Base-by-base conservation (phyloP, 2,888 invertebrate genomes). In the Cephalotes varians region DNA sequence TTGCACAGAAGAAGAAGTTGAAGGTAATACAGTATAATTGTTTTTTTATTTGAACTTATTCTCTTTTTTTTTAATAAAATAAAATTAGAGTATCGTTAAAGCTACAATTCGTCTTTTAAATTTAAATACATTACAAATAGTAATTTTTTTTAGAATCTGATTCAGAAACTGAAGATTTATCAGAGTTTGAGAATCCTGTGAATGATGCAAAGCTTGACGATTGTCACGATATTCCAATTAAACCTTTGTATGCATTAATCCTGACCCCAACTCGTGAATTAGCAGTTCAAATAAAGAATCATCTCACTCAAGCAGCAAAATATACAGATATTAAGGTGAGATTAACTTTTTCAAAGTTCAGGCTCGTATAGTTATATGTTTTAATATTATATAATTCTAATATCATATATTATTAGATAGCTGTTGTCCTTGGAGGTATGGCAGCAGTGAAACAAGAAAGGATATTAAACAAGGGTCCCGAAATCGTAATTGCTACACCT, bases 401-500 rank as follows among this genome's bases (percentile, higher is more conserved):
- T 15, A 2, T 25, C 49, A n/a, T 71, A 54, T 31, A 28, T 18
- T n/a, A 71, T 71, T 44, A 65, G 92, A 93, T 98, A 85, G 97
- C 97, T 0, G 97, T 97, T 0, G 96, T 99, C 90, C 97, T 99
- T 47, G 99, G 99, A 0, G 99, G 99, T 1, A 96, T 99, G 96
- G 97, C 99, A 0, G 95, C 97, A 0, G 98, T 98, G 77, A 99
- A 99, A 93, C 99, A 99, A 94, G 97, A 98, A 94, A 95, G 99
- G 82, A 95, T 99, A 73, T 95, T 99, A 21, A 96, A 95, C 1
- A 96, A 96, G 83, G 96, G 96, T 34, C 99, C 99, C 0, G 98
- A 99, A 94, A 97, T 99, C 85, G 97, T 99, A 0, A 98, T 99
- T 49, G 99, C 98, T 0, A 99, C 99, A 0, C 99, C 99, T 0